Evolutionary conservation across 2,113 vertebrate species (phyloP).

Genomic region (Xiphophorus maculatus): DNA sequence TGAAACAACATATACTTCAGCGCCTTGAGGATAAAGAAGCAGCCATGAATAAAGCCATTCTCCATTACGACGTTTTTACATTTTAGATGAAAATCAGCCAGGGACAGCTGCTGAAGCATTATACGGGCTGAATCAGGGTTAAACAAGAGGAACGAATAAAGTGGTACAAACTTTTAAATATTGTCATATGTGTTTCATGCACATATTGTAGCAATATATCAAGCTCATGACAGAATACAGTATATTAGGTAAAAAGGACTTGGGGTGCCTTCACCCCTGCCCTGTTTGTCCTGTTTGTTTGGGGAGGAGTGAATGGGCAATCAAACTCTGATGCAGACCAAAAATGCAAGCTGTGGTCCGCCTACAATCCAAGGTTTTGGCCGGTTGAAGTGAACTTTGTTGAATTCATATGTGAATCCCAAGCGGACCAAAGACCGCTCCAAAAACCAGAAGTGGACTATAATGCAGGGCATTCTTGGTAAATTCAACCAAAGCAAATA

Average conservation of each 20-base stretch:
- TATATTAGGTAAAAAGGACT: not conserved
- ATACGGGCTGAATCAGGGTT: conserved; percentile 15
- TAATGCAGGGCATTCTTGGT: too few species aligned
- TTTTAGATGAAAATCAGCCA: conserved; percentile 56
- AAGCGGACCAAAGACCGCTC: too few species aligned
- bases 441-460: too few species aligned
- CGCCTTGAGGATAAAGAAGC: conserved; percentile 8
- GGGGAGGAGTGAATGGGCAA: too few species aligned
- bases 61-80: conserved; percentile 35
- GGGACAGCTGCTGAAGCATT: conserved; percentile 40
- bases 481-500: too few species aligned
- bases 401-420: too few species aligned
- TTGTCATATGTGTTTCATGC: not conserved
- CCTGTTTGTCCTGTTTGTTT: too few species aligned
- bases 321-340: too few species aligned
- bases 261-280: too few species aligned
- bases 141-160: conserved; percentile 21
- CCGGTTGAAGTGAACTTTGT: too few species aligned
- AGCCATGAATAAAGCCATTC: conserved; percentile 31
- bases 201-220: not conserved
- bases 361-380: too few species aligned
- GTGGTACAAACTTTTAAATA: conserved; percentile 1
- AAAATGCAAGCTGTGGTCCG: too few species aligned
- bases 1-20: conserved; percentile 37
- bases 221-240: not conserved